These are phyloP conservation scores for Campopleginae sp. DNA, from an alignment of 2,888 invertebrate species.

Conservation along the genomic window DNA sequence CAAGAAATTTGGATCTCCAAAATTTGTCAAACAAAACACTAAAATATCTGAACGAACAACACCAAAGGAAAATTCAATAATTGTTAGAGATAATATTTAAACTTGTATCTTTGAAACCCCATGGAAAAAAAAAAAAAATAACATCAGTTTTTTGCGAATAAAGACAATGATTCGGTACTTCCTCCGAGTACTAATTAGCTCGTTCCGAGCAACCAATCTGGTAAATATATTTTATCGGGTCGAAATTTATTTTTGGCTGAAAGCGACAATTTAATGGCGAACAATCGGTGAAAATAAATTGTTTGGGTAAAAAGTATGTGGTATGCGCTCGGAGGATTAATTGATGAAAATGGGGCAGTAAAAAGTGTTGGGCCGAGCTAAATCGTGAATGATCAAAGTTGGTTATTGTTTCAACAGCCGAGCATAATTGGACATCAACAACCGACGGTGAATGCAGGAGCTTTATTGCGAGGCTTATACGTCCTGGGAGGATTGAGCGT, in stretches of 20 bases:
- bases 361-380: not conserved
- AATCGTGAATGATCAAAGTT: not conserved
- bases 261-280: no score
- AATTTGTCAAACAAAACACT: not conserved
- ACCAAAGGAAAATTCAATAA: not conserved
- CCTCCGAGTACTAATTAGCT: no score
- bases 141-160: no score
- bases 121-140: not conserved
- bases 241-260: no score
- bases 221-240: no score
- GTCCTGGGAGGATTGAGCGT: slow-evolving; percentile 82
- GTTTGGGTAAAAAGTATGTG: no score
- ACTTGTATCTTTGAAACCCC: not conserved
- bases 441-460: slow-evolving; percentile 76
- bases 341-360: no score
- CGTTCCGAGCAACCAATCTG: no score
- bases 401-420: not conserved
- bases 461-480: slow-evolving; percentile 81
- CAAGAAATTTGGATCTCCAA: not conserved
- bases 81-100: not conserved
- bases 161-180: no score
- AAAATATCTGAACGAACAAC: not conserved
- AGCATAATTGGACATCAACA: slow-evolving; percentile 15
- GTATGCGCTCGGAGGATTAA: not conserved
- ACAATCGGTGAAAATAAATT: no score